Evolutionary conservation across 2,113 vertebrate genomes (phyloP).

Genomic region (Pampusana beccarii): DNA sequence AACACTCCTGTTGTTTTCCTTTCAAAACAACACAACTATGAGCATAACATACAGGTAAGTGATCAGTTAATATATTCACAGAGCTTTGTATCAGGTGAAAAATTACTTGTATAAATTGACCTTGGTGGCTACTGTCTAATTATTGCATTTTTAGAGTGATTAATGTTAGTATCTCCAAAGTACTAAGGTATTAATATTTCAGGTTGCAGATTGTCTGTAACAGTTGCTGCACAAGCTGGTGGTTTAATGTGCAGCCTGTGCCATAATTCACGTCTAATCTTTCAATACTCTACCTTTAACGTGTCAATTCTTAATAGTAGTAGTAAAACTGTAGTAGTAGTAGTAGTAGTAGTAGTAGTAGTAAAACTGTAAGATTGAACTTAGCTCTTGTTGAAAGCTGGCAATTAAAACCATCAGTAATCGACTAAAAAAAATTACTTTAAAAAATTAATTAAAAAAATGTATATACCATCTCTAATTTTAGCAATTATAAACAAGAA

Average conservation of each 20-base stretch:
- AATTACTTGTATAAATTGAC: conserved; percentile 60
- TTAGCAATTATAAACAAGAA: neutral
- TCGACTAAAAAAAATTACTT: neutral
- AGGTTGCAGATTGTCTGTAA: conserved; percentile 57
- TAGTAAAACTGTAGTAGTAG: neutral
- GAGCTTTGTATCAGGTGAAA: conserved; percentile 45
- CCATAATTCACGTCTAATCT: conserved; percentile 63
- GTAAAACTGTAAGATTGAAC: conserved; percentile 21
- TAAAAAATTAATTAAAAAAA: neutral
- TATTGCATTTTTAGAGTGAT: conserved; percentile 50
- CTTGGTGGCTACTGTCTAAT: conserved; percentile 38
- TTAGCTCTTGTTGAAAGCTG: neutral
- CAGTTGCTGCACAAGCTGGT: conserved; percentile 55
- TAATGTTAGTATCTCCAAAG: conserved; percentile 60
- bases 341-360: no score
- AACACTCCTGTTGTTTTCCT: neutral
- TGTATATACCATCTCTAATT: neutral
- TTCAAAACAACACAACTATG: neutral
- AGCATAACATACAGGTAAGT: neutral
- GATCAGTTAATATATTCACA: neutral
- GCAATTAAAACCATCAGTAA: neutral
- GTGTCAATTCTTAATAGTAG: conserved; percentile 10
- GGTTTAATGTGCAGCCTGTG: conserved; percentile 46
- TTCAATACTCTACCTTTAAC: conserved; percentile 57
- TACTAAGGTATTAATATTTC: conserved; percentile 69